Evolutionary conservation across 2,113 vertebrate species (phyloP), one percentile per base, ranked within the genome.

Genomic region (Vimba vimba): DNA sequence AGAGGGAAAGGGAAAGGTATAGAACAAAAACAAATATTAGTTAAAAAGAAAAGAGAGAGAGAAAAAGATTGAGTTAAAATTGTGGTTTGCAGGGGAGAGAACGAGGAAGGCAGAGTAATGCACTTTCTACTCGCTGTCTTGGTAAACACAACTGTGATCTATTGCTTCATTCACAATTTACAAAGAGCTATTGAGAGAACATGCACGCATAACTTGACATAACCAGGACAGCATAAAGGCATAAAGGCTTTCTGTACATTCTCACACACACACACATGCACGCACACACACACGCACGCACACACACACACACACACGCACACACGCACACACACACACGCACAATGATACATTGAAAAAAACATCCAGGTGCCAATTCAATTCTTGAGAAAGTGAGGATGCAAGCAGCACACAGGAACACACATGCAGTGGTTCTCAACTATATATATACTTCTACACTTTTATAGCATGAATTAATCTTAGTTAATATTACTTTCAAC

Each of bases 181-280:
- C 73, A 45, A 82, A 66, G 21, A 59, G 83, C 75, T 55, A 55
- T 55, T 77, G 25, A 77, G 47, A 77, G 27, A 55, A 77, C 75
- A 75, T 43, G 36, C n/a, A 27, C 73, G 15, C 33, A 30, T 12
- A 59, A 15, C 43, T 25, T 9, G 43, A 45, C 71, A 75, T 30
- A 52, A 30, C 45, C 21, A 66, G n/a, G 30, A 27, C 47, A 75
- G 39, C 52, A 10, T 47, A 43, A n/a, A 47, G 71, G 39, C 52
- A 10, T 47, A 43, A n/a, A 47, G 71, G 3, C 60, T 25, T 19
- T 62, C 23, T 66, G 33, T 76, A 68, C 50, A 62, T 62, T 50
- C 36, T 57, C 81, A n/a, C 19, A 80, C 69, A 71, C 52, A 45
- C 0, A 17, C 33, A 39, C 66, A 79, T 52, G 47, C 64, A 55